phyloP scores from a whole-genome alignment of 2,888 invertebrate species.

The Drosophila suboccidentalis region DNA sequence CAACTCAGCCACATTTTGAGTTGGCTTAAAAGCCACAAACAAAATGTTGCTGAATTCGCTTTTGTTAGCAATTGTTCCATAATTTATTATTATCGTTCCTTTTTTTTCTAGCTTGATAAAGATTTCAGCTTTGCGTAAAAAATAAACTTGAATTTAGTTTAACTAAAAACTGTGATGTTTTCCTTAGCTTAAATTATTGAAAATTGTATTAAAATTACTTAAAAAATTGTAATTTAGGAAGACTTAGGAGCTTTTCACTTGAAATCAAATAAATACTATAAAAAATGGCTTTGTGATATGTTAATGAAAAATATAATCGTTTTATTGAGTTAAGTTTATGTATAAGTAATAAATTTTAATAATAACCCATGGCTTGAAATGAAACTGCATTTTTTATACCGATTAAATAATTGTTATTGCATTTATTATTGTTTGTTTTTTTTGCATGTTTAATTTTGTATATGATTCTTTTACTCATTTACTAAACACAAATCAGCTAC shows the following conservation, averaged over 20 bases:
- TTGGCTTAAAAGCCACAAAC: neutral
- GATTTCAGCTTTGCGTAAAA: slow-evolving; percentile 54
- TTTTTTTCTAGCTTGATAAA: slow-evolving; percentile 30
- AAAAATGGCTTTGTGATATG: slow-evolving; percentile 51
- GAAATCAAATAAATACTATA: slow-evolving; percentile 43
- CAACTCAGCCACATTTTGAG: slow-evolving; percentile 66
- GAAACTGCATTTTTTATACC: slow-evolving; percentile 13
- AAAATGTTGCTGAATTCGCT: slow-evolving; percentile 73
- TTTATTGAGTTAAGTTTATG: slow-evolving; percentile 7
- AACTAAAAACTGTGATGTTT: slow-evolving; percentile 78
- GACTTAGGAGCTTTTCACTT: slow-evolving; percentile 30
- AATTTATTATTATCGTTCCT: slow-evolving; percentile 2
- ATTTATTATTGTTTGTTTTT: slow-evolving; percentile 49
- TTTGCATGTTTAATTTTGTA: slow-evolving; percentile 4
- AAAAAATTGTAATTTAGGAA: slow-evolving; percentile 3
- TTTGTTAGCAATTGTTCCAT: slow-evolving; percentile 44
- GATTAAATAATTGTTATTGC: slow-evolving; percentile 60
- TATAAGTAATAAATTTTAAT: slow-evolving; percentile 7
- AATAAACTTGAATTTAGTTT: slow-evolving; percentile 61
- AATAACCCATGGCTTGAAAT: neutral
- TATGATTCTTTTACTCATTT: slow-evolving; percentile 52
- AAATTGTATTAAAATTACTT: slow-evolving; percentile 5
- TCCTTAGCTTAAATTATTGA: slow-evolving; percentile 34
- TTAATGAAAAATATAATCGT: slow-evolving; percentile 14
- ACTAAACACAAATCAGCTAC: slow-evolving; percentile 76